phyloP scores from a whole-genome alignment of 2,113 vertebrate genomes.

The Helogale parvula region DNA sequence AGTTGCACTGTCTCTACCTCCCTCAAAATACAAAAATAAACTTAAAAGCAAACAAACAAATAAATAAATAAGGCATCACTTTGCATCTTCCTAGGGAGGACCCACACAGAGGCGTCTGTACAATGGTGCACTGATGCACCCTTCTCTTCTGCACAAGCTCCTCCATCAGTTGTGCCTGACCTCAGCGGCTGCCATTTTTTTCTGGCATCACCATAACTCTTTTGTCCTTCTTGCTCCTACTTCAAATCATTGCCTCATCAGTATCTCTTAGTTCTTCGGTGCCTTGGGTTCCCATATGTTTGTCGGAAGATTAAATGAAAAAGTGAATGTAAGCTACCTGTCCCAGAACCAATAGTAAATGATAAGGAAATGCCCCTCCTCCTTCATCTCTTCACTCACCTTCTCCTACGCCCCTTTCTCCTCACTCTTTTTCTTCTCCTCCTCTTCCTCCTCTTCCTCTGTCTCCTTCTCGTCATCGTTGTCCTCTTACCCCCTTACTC shows the following conservation, averaged over 20 bases:
- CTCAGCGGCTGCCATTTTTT: neutral
- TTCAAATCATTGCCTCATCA: neutral
- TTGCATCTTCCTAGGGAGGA: neutral
- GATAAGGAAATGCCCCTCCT: neutral
- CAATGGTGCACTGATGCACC: rapidly evolving
- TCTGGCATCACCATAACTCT: neutral
- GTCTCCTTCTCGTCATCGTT: neutral
- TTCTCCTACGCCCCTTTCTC: neutral
- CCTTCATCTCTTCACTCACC: neutral
- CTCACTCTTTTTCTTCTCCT: neutral
- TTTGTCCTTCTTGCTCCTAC: neutral
- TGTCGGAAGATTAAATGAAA: neutral
- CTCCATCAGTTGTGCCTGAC: rapidly evolving
- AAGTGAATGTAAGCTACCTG: neutral
- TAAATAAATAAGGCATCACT: neutral
- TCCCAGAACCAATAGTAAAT: neutral
- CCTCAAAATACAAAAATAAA: too few relatives aligned
- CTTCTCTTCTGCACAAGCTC: neutral
- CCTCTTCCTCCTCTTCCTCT: neutral
- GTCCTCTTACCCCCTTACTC: too few relatives aligned
- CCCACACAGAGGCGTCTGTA: neutral
- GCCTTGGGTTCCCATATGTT: neutral
- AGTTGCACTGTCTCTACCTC: too few relatives aligned
- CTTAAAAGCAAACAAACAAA: too few relatives aligned
- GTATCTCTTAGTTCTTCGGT: neutral